These are phyloP conservation scores for Drosophila prolongata DNA, from an alignment of 2,888 invertebrate species.

Conservation along the genomic window DNA sequence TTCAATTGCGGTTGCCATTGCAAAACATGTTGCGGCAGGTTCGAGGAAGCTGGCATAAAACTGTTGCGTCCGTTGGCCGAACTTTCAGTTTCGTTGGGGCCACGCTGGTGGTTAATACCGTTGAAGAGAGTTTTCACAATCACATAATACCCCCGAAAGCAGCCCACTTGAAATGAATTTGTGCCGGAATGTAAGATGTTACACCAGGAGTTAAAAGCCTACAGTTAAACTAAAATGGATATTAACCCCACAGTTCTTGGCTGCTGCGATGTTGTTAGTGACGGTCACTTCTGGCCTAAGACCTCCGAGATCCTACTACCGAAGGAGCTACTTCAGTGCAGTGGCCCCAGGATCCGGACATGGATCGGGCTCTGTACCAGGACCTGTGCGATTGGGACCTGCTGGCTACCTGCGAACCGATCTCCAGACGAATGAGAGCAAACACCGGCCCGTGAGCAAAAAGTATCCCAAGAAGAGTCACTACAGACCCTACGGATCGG, in stretches of 20 bases:
- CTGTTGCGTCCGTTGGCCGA: constrained; percentile 76
- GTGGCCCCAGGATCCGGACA: constrained; percentile 42
- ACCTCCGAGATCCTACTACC: constrained; percentile 57
- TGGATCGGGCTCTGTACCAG: constrained; percentile 46
- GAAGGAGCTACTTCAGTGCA: constrained; percentile 70
- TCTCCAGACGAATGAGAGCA: constrained; percentile 75
- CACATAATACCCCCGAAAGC: constrained; percentile 19
- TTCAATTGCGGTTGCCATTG: constrained; percentile 50
- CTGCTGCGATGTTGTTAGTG: constrained; percentile 51
- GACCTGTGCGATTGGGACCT: constrained; percentile 61
- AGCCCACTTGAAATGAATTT: constrained; percentile 55
- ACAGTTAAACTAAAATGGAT: not conserved
- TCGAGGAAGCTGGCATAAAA: constrained; percentile 83
- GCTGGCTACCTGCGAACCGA: constrained; percentile 63
- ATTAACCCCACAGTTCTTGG: constrained; percentile 55
- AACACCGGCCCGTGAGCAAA: constrained; percentile 68
- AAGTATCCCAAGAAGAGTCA: constrained; percentile 70
- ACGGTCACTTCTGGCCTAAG: constrained; percentile 41
- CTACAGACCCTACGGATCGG: constrained; percentile 72
- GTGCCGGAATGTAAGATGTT: constrained; percentile 65
- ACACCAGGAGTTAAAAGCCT: not conserved
- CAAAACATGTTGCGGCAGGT: constrained; percentile 69
- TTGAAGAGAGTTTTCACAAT: constrained; percentile 18
- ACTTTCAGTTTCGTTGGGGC: constrained; percentile 83
- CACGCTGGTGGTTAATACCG: constrained; percentile 64